These are phyloP conservation scores for Bursaphelenchus mucronatus DNA, from an alignment of 1,140 invertebrate genomes.

Conservation along the genomic window DNA sequence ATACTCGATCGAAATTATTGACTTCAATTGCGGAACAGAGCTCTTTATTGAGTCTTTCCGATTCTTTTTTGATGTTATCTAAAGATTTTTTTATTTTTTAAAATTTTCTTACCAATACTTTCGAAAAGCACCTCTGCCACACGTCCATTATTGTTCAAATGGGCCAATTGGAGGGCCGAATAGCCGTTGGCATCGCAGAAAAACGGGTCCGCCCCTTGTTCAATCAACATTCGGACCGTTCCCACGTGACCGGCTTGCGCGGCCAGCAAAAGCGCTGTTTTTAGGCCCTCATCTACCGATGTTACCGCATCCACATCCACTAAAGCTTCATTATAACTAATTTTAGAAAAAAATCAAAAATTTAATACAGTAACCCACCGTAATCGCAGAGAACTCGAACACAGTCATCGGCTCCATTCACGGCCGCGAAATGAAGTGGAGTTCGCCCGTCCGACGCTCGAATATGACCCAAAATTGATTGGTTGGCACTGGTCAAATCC, in stretches of 20 bases:
- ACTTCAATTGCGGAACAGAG: constrained; percentile 46
- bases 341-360: background rate
- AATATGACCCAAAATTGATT: constrained; percentile 19
- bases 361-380: constrained; percentile 20
- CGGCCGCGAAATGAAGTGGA: constrained; percentile 40
- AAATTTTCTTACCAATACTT: constrained; percentile 66
- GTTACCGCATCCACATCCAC: constrained; percentile 34
- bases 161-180: constrained; percentile 72
- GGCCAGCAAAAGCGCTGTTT: constrained; percentile 76
- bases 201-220: constrained; percentile 69
- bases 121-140: constrained; percentile 70
- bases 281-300: constrained; percentile 29
- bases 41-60: constrained; percentile 27
- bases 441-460: constrained; percentile 20
- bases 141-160: constrained; percentile 69
- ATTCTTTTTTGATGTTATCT: constrained; percentile 43
- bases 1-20: constrained; percentile 34
- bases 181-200: constrained; percentile 68
- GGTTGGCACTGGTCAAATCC: constrained; percentile 37
- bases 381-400: constrained; percentile 29
- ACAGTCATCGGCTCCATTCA: constrained; percentile 23
- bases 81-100: constrained; percentile 17
- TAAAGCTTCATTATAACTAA: background rate
- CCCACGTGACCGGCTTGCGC: constrained; percentile 73
- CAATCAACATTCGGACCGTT: constrained; percentile 70